Base-by-base conservation (phyloP, 2,888 invertebrate species). In the Caenorhabditis imperialis region DNA sequence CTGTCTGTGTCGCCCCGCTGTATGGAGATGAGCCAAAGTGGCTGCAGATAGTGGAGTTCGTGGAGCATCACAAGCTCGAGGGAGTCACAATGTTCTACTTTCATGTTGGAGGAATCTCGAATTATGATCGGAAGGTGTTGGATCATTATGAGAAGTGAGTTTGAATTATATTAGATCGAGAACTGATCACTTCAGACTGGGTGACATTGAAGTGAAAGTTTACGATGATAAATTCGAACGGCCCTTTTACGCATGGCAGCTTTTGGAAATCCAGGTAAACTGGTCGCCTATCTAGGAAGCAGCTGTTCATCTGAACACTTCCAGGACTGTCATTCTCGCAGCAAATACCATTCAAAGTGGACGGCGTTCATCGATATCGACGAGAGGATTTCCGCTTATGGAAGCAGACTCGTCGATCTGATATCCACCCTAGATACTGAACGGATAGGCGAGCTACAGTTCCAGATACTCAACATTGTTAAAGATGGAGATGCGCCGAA, bases 331-430 rank as follows among this genome's bases (percentile, higher is more conserved):
- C 71, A 63, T 16, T 45, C 47, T 2, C 42, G 71, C 2, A 42
- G 55, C 18, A 62, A 62, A 38, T 48, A 50, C 12, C 71, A 71
- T 12, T 55, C 71, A 1, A 71, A 71, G 51, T 71, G 71, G 71
- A 48, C 55, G 6, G 57, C 71, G 7, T 71, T 71, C 18, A 45
- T 71, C 22, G 71, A 71, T 51, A 45, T 71, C 4, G 71, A 71
- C 33, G 71, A 71, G 45, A 16, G 71, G 27, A 57, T 71, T 12
- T 38, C 45, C 0, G 33, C 35, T 1, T 7, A 25, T 14, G 20
- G 33, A n/a, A 4, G 38, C 2, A 12, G 23, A 8, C 33, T 45
- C 6, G 14, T 57, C 1, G 44, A 48, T n/a, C 14, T 35, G 14
- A 7, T 58, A 7, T 6, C 22, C 22, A n/a, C 7, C 8, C 20